Conservation (phyloP, 2,797 vertebrate genomes). For the Channallabes apus region DNA sequence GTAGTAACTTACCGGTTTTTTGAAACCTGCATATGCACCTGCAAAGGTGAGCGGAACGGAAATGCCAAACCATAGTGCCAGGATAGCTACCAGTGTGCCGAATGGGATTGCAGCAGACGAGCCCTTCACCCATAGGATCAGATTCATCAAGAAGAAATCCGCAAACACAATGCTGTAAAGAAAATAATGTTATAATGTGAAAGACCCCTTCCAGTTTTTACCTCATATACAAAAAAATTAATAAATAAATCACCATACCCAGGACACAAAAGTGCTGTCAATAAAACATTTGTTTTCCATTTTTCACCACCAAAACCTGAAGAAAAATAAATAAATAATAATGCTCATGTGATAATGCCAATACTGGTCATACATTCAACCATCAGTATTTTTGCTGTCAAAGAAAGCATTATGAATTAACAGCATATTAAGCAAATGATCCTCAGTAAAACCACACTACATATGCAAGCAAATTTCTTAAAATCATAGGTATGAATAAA, state of each 20-base stretch:
- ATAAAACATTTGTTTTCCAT: constrained; percentile 89
- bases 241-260: constrained; percentile 71
- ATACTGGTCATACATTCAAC: background rate
- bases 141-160: constrained; percentile 92
- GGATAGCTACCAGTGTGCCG: constrained; percentile 81
- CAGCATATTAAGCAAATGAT: background rate
- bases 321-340: background rate
- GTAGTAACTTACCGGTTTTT: constrained; percentile 77
- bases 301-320: constrained; percentile 88
- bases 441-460: background rate
- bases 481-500: too few relatives aligned
- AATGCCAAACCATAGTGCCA: constrained; percentile 91
- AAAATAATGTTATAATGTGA: background rate
- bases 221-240: background rate
- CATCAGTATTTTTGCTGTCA: background rate
- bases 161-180: constrained; percentile 85
- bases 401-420: background rate
- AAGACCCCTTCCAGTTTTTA: background rate
- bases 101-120: constrained; percentile 91
- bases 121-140: constrained; percentile 89
- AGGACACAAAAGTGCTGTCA: constrained; percentile 87
- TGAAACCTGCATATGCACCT: constrained; percentile 90
- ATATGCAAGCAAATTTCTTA: background rate
- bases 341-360: too few relatives aligned
- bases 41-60: constrained; percentile 87